Evolutionary conservation across 2,888 invertebrate genomes (phyloP).

Genomic region (Cheilosia pagana): DNA sequence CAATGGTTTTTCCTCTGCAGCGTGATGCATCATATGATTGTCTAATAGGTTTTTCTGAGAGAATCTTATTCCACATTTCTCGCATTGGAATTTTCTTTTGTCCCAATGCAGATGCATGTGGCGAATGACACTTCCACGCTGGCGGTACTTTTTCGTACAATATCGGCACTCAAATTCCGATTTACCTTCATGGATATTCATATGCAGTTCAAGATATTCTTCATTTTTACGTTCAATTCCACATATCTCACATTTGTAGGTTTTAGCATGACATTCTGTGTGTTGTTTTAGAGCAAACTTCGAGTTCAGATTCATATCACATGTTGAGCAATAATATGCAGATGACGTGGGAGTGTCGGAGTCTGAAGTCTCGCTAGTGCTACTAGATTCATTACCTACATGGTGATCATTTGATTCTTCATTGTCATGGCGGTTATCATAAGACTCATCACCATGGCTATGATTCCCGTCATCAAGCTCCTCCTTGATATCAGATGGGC

Average conservation of each 20-base stretch:
- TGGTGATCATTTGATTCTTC: not conserved
- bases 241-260: conserved; percentile 78
- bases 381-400: not conserved
- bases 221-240: conserved; percentile 80
- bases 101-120: conserved; percentile 82
- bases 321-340: not conserved
- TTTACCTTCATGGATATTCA: conserved; percentile 81
- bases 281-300: conserved; percentile 30
- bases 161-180: conserved; percentile 81
- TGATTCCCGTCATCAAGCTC: no score
- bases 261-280: conserved; percentile 22
- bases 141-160: conserved; percentile 79
- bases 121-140: conserved; percentile 80
- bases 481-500: not conserved
- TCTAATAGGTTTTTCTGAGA: conserved; percentile 80
- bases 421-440: not conserved
- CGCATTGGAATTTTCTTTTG: conserved; percentile 81
- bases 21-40: conserved; percentile 81
- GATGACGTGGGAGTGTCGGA: not conserved
- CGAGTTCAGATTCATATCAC: conserved; percentile 16
- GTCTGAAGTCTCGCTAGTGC: not conserved
- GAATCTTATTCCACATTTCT: conserved; percentile 81
- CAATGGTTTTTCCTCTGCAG: conserved; percentile 81
- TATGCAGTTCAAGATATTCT: conserved; percentile 80
- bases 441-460: no score